phyloP scores from a whole-genome alignment of 2,888 invertebrate species.

The Rapana venosa region DNA sequence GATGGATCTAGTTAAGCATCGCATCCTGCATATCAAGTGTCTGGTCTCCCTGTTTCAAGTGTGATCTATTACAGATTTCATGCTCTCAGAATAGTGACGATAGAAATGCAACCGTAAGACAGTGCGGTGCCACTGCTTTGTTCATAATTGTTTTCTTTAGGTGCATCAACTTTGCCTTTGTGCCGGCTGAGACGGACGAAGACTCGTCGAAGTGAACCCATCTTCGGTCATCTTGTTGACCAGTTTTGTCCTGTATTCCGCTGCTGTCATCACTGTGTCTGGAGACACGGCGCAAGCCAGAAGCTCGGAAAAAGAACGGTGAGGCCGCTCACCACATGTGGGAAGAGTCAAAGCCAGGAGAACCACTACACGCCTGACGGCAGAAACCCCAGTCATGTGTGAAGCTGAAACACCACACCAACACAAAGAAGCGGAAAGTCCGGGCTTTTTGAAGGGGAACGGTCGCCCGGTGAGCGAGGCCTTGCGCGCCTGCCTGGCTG shows the following conservation, averaged over 20 bases:
- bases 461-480: no score
- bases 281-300: background rate
- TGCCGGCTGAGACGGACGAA: background rate
- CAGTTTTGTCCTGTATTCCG: background rate
- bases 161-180: background rate
- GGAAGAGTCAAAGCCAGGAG: background rate
- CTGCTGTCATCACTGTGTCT: background rate
- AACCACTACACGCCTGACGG: background rate
- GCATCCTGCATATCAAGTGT: no score
- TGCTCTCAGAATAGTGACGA: no score
- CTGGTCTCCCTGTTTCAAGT: no score
- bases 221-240: no score
- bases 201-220: background rate
- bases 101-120: no score
- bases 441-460: no score
- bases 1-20: no score
- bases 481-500: no score
- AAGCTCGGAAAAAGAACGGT: background rate
- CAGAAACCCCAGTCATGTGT: background rate
- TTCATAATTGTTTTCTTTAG: background rate
- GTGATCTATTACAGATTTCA: no score
- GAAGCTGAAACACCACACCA: background rate
- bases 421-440: no score
- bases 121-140: no score
- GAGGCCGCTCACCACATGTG: background rate